phyloP scores from a whole-genome alignment of 92 coral and sea anemone genomes.

The Palythoa grandis region DNA sequence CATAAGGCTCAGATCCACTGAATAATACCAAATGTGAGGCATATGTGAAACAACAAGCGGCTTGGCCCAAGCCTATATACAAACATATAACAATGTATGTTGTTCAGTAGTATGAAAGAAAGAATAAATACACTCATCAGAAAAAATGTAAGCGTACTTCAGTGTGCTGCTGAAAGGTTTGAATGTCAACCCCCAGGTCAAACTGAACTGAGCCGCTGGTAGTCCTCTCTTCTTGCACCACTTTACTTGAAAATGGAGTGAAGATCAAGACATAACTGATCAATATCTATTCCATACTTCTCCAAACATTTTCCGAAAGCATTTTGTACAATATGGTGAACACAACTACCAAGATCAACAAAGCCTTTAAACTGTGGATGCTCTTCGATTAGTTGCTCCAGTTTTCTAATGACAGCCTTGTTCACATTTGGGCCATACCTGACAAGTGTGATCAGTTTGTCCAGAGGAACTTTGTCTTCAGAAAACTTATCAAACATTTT shows the following conservation, averaged over 20 bases:
- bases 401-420: constrained; percentile 51
- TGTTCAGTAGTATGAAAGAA: too few relatives aligned
- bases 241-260: constrained; percentile 39
- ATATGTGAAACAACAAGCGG: too few relatives aligned
- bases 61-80: too few relatives aligned
- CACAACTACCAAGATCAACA: constrained; percentile 9
- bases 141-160: too few relatives aligned
- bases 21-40: too few relatives aligned
- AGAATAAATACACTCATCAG: too few relatives aligned
- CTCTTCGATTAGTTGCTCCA: constrained; percentile 30
- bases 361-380: not conserved
- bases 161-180: constrained; percentile 27
- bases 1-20: too few relatives aligned
- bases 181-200: constrained; percentile 3
- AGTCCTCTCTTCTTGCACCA: constrained; percentile 42
- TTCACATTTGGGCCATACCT: constrained; percentile 64
- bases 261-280: constrained; percentile 28
- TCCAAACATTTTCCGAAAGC: not conserved
- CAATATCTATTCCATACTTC: constrained; percentile 9
- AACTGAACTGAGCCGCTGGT: constrained; percentile 6
- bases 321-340: not conserved
- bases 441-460: constrained; percentile 40
- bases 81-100: too few relatives aligned
- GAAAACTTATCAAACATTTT: constrained; percentile 10
- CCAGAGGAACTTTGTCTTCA: not conserved